These are phyloP conservation scores for Phragmatobia fuliginosa DNA, from an alignment of 2,888 invertebrate genomes.

Conservation along the genomic window DNA sequence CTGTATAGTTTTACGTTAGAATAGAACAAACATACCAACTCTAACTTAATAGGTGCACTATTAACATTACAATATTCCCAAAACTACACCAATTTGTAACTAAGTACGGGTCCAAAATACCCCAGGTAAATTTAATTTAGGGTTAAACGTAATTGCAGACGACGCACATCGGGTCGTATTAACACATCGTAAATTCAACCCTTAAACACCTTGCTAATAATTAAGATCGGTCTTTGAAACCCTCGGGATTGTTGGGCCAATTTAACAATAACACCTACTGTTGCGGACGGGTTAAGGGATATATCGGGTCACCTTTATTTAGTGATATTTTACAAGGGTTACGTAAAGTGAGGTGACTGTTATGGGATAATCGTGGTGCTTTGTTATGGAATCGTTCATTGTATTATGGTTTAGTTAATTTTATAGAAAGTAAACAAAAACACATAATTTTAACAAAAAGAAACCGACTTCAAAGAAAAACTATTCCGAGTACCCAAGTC, in stretches of 20 bases:
- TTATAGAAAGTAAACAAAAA: too few relatives aligned
- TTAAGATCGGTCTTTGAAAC: conserved; percentile 75
- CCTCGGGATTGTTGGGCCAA: conserved; percentile 72
- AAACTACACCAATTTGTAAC: conserved; percentile 50
- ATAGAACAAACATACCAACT: not conserved
- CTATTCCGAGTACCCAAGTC: too few relatives aligned
- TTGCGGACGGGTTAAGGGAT: conserved; percentile 64
- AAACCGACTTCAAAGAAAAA: too few relatives aligned
- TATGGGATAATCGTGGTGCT: conserved; percentile 23
- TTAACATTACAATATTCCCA: conserved; percentile 34
- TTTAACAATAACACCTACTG: conserved; percentile 71
- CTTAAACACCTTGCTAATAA: conserved; percentile 84
- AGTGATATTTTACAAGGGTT: conserved; percentile 63
- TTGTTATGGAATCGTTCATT: conserved; percentile 2
- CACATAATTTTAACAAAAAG: too few relatives aligned
- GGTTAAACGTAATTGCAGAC: conserved; percentile 75
- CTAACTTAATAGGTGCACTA: conserved; percentile 27
- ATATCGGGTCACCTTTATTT: conserved; percentile 66
- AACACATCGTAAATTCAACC: conserved; percentile 84
- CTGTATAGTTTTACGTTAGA: not conserved
- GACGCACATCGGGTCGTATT: conserved; percentile 78
- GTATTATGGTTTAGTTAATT: conserved; percentile 3
- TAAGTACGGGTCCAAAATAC: conserved; percentile 58
- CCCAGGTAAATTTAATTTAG: conserved; percentile 83
- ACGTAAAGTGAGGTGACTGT: conserved; percentile 39